These are phyloP conservation scores for Clinocottus analis DNA, from an alignment of 2,113 vertebrate species.

Conservation along the genomic window DNA sequence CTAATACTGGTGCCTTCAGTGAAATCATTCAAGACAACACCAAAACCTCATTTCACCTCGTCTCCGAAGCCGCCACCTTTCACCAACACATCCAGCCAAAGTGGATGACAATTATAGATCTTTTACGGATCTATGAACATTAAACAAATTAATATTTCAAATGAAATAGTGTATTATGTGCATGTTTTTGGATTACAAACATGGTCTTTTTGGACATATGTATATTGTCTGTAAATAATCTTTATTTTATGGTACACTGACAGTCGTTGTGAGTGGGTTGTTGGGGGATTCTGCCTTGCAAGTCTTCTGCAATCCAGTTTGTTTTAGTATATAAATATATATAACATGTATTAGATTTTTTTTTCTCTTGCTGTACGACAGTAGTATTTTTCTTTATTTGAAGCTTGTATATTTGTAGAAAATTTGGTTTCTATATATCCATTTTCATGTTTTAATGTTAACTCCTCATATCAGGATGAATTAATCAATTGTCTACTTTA, in stretches of 20 bases:
- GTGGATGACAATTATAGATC: constrained; percentile 82
- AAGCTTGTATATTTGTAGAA: constrained; percentile 81
- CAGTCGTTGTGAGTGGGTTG: constrained; percentile 57
- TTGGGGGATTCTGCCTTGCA: constrained; percentile 59
- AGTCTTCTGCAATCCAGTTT: constrained; percentile 65
- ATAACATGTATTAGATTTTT: constrained; percentile 60
- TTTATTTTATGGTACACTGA: constrained; percentile 76
- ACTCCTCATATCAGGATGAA: constrained; percentile 26
- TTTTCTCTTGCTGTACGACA: constrained; percentile 71
- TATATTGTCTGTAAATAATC: constrained; percentile 88
- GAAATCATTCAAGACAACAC: constrained; percentile 14
- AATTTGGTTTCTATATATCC: constrained; percentile 56
- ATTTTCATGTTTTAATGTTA: constrained; percentile 49
- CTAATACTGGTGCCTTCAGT: constrained; percentile 33
- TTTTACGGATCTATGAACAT: constrained; percentile 77
- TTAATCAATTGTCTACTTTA: constrained; percentile 29
- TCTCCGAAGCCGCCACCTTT: constrained; percentile 15
- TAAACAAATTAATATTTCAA: constrained; percentile 82
- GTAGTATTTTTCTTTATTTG: constrained; percentile 54
- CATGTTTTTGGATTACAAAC: constrained; percentile 80
- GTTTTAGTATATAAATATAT: constrained; percentile 70
- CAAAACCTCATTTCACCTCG: constrained; percentile 16
- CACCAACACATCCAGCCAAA: constrained; percentile 75
- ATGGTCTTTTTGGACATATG: constrained; percentile 83
- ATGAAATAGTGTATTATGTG: constrained; percentile 83